Evolutionary conservation across 1,140 invertebrate genomes (phyloP).

Genomic region (Macrostomum lignano): DNA sequence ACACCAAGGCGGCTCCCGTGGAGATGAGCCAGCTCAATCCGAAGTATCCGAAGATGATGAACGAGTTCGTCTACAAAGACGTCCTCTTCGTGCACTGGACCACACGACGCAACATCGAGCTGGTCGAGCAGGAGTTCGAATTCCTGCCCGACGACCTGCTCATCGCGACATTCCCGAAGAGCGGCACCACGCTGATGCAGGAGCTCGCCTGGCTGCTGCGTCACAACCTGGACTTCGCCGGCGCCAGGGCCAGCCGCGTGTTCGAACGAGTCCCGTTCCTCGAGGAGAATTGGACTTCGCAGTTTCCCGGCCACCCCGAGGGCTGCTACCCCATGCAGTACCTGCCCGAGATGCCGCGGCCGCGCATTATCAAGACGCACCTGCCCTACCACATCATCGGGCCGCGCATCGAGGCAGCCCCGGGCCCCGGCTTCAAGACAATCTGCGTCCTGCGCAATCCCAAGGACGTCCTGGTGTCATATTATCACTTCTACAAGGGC

Average conservation of each 20-base stretch:
- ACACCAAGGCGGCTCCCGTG: no score
- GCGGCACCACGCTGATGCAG: neutral
- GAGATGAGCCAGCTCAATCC: neutral
- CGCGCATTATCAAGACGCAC: slow-evolving; percentile 4
- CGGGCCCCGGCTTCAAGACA: neutral
- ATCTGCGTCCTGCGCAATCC: slow-evolving; percentile 3
- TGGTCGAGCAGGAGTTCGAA: slow-evolving; percentile 1
- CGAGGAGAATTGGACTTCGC: neutral
- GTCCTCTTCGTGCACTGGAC: neutral
- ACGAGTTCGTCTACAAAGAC: slow-evolving; percentile 5
- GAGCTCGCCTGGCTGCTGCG: slow-evolving; percentile 2
- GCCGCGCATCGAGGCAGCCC: neutral
- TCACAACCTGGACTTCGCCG: neutral
- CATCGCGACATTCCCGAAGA: slow-evolving; percentile 3
- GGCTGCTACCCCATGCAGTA: neutral
- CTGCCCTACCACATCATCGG: neutral
- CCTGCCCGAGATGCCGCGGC: neutral
- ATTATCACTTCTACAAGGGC: slow-evolving; percentile 1
- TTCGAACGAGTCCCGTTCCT: slow-evolving; percentile 1
- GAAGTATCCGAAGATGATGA: neutral
- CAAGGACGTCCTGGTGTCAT: slow-evolving; percentile 2
- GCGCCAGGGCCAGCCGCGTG: neutral
- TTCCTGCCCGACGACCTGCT: slow-evolving; percentile 3
- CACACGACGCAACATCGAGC: neutral
- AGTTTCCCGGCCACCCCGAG: neutral